phyloP scores from a whole-genome alignment of 1,140 invertebrate species.

The Heliconius hewitsoni region DNA sequence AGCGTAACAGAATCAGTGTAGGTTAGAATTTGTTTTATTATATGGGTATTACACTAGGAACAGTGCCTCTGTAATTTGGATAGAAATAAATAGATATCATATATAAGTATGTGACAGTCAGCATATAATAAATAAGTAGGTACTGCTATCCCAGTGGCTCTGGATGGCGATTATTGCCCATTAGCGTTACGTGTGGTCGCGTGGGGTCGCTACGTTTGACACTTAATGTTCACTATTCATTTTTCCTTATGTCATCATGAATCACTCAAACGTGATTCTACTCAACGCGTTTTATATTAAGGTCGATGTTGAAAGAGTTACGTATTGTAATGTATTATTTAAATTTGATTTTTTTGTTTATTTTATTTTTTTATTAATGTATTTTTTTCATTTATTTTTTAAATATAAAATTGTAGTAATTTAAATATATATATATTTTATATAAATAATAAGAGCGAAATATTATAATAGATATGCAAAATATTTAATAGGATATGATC shows the following conservation, averaged over 20 bases:
- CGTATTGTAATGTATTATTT: background rate
- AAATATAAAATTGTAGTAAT: background rate
- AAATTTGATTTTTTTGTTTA: background rate
- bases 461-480: background rate
- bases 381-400: background rate
- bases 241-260: slow-evolving; percentile 46
- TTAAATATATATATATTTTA: background rate
- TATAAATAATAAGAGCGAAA: background rate
- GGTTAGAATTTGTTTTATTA: too few relatives aligned
- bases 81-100: too few relatives aligned
- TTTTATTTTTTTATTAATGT: too few relatives aligned
- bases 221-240: slow-evolving; percentile 36
- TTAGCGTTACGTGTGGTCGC: slow-evolving; percentile 61
- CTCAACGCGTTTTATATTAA: slow-evolving; percentile 26
- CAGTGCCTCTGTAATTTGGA: too few relatives aligned
- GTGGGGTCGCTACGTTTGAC: slow-evolving; percentile 61
- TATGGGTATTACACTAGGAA: too few relatives aligned
- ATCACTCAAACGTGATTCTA: slow-evolving; percentile 36
- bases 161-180: slow-evolving; percentile 63
- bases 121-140: slow-evolving; percentile 9
- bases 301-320: slow-evolving; percentile 19
- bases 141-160: slow-evolving; percentile 8
- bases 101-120: background rate
- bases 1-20: too few relatives aligned
- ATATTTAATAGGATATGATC: slow-evolving; percentile 15